Evolutionary conservation across 1,140 invertebrate genomes (phyloP).

Genomic region (Drosophila melanica): DNA sequence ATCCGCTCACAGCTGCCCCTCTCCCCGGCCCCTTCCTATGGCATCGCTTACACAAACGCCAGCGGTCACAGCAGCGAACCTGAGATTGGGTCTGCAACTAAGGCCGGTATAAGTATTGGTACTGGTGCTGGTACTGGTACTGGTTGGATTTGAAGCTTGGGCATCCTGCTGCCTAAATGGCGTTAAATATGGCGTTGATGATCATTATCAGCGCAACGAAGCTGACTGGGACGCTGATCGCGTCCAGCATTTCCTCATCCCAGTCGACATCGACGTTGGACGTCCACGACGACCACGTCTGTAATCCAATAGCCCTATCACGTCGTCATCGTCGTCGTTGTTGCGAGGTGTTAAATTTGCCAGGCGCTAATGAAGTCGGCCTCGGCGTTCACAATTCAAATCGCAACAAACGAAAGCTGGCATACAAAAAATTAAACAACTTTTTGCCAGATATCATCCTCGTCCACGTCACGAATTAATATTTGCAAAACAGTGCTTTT

Average conservation of each 20-base stretch:
- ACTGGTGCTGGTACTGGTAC: neutral
- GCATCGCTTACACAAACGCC: conserved; percentile 24
- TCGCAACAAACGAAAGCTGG: conserved; percentile 23
- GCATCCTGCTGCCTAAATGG: conserved; percentile 69
- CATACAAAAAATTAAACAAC: conserved; percentile 49
- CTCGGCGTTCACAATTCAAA: conserved; percentile 45
- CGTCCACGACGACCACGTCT: conserved; percentile 15
- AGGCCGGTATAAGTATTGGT: neutral
- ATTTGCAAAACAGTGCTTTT: conserved; percentile 45
- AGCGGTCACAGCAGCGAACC: conserved; percentile 20
- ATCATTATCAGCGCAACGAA: conserved; percentile 68
- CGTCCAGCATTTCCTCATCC: conserved; percentile 11
- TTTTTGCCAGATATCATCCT: conserved; percentile 34
- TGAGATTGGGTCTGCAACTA: neutral
- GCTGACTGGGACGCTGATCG: neutral
- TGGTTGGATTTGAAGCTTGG: conserved; percentile 9
- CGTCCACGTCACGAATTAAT: conserved; percentile 68
- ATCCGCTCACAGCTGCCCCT: conserved; percentile 6
- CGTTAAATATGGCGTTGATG: conserved; percentile 79
- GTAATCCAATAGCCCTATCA: conserved; percentile 76
- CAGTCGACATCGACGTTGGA: neutral
- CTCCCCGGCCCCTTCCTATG: neutral
- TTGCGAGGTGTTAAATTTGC: conserved; percentile 65
- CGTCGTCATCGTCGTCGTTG: conserved; percentile 49
- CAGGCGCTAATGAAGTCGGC: conserved; percentile 67